Percentiles rank a stretch among this genome's conserved stretches.
These are phyloP conservation scores for Actinia equina DNA, from an alignment of 64 coral and sea anemone species.

Conservation along the genomic window DNA sequence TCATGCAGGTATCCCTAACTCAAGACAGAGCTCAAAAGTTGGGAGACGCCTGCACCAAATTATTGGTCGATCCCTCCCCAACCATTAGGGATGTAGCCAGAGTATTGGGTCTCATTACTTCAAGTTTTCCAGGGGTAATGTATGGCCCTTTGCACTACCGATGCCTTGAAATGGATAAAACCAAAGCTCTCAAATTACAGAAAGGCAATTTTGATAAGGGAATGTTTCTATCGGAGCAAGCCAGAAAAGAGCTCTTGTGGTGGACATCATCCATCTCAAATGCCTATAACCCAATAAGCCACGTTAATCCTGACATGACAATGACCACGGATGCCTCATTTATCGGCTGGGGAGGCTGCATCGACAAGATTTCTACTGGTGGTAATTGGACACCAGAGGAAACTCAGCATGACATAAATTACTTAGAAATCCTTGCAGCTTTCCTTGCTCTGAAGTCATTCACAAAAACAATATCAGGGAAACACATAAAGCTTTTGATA, in stretches of 20 bases:
- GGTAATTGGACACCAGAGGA: slow-evolving; percentile 31
- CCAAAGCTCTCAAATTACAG: not conserved
- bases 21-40: not conserved
- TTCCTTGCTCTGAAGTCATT: slow-evolving; percentile 37
- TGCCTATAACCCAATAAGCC: not conserved
- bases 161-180: slow-evolving; percentile 30
- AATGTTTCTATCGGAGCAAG: slow-evolving; percentile 22
- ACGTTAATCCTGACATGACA: not conserved
- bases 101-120: slow-evolving; percentile 16
- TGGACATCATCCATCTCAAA: not conserved
- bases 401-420: slow-evolving; percentile 45
- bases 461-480: slow-evolving; percentile 1
- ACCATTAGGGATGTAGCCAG: not conserved
- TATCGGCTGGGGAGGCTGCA: too few relatives aligned
- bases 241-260: slow-evolving; percentile 16
- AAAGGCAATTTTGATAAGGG: slow-evolving; percentile 44
- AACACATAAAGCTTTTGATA: slow-evolving; percentile 50
- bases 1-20: slow-evolving; percentile 30
- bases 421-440: slow-evolving; percentile 50
- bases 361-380: slow-evolving; percentile 15
- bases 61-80: not conserved
- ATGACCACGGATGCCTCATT: too few relatives aligned
- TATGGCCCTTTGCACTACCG: slow-evolving; percentile 29
- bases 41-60: not conserved
- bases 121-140: slow-evolving; percentile 19